A percentile compares a stretch with the other conserved stretches of the same genome.
phyloP scores from a whole-genome alignment of 1,140 invertebrate species.

The Drosophila burlai region DNA sequence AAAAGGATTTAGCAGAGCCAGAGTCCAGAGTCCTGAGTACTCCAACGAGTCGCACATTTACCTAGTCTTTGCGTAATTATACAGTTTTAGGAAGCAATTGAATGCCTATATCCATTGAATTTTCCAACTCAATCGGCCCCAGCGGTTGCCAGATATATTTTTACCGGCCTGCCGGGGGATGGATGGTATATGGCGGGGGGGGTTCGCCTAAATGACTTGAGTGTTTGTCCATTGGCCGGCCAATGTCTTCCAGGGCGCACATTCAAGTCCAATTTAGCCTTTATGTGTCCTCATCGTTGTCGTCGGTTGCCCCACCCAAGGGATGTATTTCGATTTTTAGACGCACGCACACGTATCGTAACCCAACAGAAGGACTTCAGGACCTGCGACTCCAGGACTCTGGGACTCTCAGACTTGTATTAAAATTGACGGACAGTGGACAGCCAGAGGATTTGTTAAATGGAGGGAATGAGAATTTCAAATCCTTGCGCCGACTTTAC shows the following conservation, averaged over 20 bases:
- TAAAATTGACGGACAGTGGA: constrained; percentile 21
- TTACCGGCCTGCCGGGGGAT: neutral
- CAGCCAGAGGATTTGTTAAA: constrained; percentile 31
- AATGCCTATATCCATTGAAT: constrained; percentile 65
- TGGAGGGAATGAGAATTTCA: constrained; percentile 44
- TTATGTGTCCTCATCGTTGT: constrained; percentile 70
- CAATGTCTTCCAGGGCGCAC: constrained; percentile 59
- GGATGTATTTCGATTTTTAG: constrained; percentile 66
- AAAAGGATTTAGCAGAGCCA: constrained; percentile 13
- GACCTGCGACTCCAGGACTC: neutral
- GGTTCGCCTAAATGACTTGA: constrained; percentile 63
- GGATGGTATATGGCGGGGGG: constrained; percentile 6
- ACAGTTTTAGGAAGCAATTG: constrained; percentile 57
- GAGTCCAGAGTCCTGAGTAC: neutral
- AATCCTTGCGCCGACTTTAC: constrained; percentile 52
- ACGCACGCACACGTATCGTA: constrained; percentile 58
- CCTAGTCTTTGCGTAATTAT: constrained; percentile 56
- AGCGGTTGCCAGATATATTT: constrained; percentile 15
- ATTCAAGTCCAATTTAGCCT: constrained; percentile 77
- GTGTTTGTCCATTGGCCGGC: constrained; percentile 67
- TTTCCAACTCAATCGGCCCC: constrained; percentile 64
- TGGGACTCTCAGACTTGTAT: neutral
- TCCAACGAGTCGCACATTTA: neutral
- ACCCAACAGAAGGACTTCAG: constrained; percentile 1
- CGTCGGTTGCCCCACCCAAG: constrained; percentile 47